Evolutionary conservation across 2,888 invertebrate species (phyloP).

Genomic region (Anoplius nigerrimus): DNA sequence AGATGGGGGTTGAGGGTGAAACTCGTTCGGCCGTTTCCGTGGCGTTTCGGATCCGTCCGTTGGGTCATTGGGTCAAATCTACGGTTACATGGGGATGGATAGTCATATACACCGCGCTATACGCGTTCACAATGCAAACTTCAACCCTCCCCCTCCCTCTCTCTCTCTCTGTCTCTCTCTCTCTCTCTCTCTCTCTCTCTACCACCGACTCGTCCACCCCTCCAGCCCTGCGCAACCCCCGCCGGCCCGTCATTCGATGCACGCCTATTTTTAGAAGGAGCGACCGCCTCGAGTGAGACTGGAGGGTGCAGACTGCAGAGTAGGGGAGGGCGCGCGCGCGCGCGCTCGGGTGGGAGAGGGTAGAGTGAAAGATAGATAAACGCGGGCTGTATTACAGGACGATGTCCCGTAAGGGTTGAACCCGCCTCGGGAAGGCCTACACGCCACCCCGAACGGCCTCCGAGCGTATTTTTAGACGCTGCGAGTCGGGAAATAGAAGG

Average conservation of each 20-base stretch:
- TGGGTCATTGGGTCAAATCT: slow-evolving; percentile 74
- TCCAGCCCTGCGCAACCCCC: slow-evolving; percentile 18
- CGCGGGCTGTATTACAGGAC: slow-evolving; percentile 19
- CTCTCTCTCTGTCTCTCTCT: background rate
- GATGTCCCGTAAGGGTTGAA: slow-evolving; percentile 24
- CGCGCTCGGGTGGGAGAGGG: background rate
- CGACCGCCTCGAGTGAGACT: slow-evolving; percentile 38
- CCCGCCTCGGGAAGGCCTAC: too few relatives aligned
- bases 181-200: background rate
- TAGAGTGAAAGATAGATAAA: slow-evolving; percentile 39
- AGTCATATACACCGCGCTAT: slow-evolving; percentile 40
- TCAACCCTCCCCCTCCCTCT: slow-evolving; percentile 37
- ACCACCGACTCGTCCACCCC: background rate
- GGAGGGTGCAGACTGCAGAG: slow-evolving; percentile 3
- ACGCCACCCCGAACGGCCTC: too few relatives aligned
- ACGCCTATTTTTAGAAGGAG: slow-evolving; percentile 54
- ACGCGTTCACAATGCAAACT: slow-evolving; percentile 68
- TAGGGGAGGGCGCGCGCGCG: slow-evolving; percentile 6
- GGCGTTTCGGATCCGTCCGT: slow-evolving; percentile 63
- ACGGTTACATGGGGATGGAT: slow-evolving; percentile 63
- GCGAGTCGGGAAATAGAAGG: too few relatives aligned
- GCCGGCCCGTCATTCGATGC: slow-evolving; percentile 55
- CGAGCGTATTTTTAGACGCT: too few relatives aligned
- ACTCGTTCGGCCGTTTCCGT: slow-evolving; percentile 64
- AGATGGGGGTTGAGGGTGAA: slow-evolving; percentile 36